Evolutionary conservation across 2,797 vertebrate species (phyloP), one percentile per base, ranked within the genome.

Genomic region (Taenioides sp.): DNA sequence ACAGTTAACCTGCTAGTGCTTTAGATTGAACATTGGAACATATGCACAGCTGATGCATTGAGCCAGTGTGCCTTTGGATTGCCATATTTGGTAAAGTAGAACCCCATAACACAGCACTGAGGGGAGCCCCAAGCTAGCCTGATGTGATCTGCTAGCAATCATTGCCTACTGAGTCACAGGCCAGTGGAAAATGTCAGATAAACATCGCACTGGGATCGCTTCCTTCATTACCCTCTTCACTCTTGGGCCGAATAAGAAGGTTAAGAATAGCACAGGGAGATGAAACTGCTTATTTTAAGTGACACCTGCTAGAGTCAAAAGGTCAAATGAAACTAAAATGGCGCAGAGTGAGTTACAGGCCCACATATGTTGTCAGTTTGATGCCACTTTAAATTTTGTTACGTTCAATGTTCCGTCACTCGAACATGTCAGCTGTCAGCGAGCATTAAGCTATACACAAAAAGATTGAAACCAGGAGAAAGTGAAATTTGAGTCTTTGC

Each of bases 101-200:
- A 87, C 83, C 84, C 80, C 73, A 43, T 65, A 80, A 81, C 71
- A 23, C 69, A 67, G 28, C 10, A 16, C 72, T 58, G 73, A 71
- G 72, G 72, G 70, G 80, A 79, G 74, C 75, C 55, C 72, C 78
- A 73, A 75, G 81, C 84, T 80, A 84, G 78, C 74, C 67, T 61
- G 47, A 77, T 81, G 80, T 77, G 77, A 79, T 89, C 86, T 79
- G 82, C 79, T 71, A 74, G 79, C 85, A 89, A 89, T 89, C 87
- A 85, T 80, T 68, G 86, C 81, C 81, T 81, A 84, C 84, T 72
- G 84, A 90, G 81, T 88, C 87, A 89, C 64, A 31, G 82, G 68
- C 85, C 79, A 80, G 83, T 87, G 88, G 87, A 91, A 92, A 89
- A 91, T 88, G 86, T 87, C 86, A 88, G 90, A 91, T 92, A 89